A percentile compares a stretch with the other conserved stretches of the same genome.
Conservation (phyloP, 1,140 invertebrate genomes). For the Adelges cooleyi region DNA sequence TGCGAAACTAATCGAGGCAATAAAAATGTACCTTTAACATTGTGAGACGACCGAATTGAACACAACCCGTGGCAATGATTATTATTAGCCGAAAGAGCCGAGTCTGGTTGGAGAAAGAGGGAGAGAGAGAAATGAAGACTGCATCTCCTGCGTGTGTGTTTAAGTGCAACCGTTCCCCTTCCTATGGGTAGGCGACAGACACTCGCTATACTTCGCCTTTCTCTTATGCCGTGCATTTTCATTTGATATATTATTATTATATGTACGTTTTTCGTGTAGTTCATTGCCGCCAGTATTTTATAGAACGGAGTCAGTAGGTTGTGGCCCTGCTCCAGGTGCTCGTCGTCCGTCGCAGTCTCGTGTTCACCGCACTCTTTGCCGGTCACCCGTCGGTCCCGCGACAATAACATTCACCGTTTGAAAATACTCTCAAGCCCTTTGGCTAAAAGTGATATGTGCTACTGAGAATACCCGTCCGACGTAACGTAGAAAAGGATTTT, state of each 20-base stretch:
- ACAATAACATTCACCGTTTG: too few relatives aligned
- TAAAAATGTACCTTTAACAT: neutral
- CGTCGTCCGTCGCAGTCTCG: neutral
- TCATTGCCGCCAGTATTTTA: slow-evolving; percentile 10
- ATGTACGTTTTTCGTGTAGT: slow-evolving; percentile 10
- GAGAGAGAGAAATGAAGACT: neutral
- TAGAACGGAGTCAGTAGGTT: slow-evolving; percentile 27
- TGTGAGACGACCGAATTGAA: neutral
- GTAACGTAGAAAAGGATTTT: too few relatives aligned
- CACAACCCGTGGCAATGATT: neutral
- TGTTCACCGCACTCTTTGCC: neutral
- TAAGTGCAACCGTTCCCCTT: too few relatives aligned
- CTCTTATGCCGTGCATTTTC: slow-evolving; percentile 4
- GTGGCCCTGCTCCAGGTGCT: slow-evolving; percentile 21
- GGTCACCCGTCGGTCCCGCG: neutral
- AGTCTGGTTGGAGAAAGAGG: neutral
- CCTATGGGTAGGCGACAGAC: neutral
- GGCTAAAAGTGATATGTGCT: too few relatives aligned
- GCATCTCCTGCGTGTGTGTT: neutral
- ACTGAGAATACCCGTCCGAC: too few relatives aligned
- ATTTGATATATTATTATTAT: neutral
- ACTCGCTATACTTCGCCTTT: slow-evolving; percentile 1
- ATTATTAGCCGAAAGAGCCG: too few relatives aligned
- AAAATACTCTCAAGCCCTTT: too few relatives aligned
- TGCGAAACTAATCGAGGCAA: too few relatives aligned